phyloP scores from a whole-genome alignment of 2,888 invertebrate species.

The Athripsodes cinereus region DNA sequence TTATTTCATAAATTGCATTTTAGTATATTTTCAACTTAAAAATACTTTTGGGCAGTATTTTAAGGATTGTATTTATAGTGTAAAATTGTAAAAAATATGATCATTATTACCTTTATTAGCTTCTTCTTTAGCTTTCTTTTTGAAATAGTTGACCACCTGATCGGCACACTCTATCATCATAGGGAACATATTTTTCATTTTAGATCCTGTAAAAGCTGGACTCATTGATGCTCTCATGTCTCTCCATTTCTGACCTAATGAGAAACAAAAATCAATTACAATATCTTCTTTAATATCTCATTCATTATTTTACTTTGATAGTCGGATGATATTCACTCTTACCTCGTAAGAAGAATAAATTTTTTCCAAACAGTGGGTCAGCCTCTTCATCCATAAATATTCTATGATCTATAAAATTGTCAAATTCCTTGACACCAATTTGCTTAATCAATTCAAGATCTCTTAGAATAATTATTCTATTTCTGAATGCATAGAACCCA shows the following conservation, averaged over 20 bases:
- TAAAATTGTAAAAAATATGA: no score
- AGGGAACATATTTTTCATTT: conserved; percentile 34
- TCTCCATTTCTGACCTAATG: conserved; percentile 30
- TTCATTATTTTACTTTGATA: background rate
- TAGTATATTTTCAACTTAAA: no score
- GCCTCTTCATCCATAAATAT: conserved; percentile 30
- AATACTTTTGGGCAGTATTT: no score
- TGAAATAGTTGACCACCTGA: conserved; percentile 30
- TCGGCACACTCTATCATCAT: conserved; percentile 31
- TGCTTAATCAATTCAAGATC: conserved; percentile 34
- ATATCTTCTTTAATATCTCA: background rate
- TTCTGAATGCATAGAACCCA: conserved; percentile 32
- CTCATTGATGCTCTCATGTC: conserved; percentile 32
- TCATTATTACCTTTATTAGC: conserved; percentile 30
- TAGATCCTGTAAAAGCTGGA: conserved; percentile 33
- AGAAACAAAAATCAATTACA: background rate
- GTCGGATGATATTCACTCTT: conserved; percentile 3
- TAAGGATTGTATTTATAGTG: no score
- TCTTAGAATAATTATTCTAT: conserved; percentile 30
- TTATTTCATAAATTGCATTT: no score
- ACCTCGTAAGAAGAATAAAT: conserved; percentile 32
- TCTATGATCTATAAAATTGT: conserved; percentile 32
- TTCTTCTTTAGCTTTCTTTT: conserved; percentile 27
- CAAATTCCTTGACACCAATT: conserved; percentile 32
- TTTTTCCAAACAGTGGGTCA: conserved; percentile 33